Conservation (phyloP, 37 sponge, comb jelly and placozoan genomes). For the Cladorhizidae sp. region DNA sequence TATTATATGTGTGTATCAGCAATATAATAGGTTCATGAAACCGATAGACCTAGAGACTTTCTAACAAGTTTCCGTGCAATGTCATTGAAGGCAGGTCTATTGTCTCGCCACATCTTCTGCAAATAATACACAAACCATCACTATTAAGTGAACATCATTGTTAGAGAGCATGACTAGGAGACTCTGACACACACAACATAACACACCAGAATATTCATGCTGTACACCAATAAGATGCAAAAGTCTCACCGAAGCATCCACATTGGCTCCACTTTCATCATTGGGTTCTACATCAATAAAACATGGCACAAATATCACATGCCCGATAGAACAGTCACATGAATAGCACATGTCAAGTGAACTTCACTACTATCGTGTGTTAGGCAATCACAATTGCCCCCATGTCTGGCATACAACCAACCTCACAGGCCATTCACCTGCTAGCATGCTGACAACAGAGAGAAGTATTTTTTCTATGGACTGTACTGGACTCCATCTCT, state of each 20-base stretch:
- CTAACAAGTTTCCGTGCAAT: constrained; percentile 78
- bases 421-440: constrained; percentile 57
- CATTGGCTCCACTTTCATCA: constrained; percentile 98
- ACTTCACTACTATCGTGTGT: not conserved
- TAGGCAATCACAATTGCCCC: not conserved
- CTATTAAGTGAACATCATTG: not conserved
- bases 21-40: not conserved
- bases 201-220: no score
- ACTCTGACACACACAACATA: not conserved
- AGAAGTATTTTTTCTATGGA: constrained; percentile 97
- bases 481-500: constrained; percentile 99
- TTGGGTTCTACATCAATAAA: constrained; percentile 85
- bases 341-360: not conserved
- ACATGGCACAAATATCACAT: not conserved
- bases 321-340: no score
- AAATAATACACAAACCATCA: not conserved
- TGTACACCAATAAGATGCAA: not conserved
- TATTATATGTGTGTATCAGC: no score
- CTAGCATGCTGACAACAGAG: constrained; percentile 99
- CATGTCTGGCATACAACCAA: no score
- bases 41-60: constrained; percentile 74
- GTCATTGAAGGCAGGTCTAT: constrained; percentile 82
- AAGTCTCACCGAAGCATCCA: constrained; percentile 93
- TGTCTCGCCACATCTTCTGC: constrained; percentile 97
- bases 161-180: not conserved